Evolutionary conservation across 1,140 invertebrate species (phyloP).

Genomic region (Trichoplusia ni): DNA sequence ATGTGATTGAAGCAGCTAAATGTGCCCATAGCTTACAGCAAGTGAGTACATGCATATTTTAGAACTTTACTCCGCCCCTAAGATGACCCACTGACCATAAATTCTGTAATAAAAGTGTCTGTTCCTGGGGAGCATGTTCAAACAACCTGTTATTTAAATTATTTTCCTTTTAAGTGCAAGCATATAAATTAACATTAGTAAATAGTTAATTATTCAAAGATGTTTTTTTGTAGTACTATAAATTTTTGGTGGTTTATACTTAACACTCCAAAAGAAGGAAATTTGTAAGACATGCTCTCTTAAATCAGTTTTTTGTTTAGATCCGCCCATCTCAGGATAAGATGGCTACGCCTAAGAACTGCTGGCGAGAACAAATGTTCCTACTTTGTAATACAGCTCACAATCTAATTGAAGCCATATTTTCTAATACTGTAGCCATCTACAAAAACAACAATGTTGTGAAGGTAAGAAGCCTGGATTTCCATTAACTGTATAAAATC

Average conservation of each 20-base stretch:
- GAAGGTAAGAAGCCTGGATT: constrained; percentile 26
- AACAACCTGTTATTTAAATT: no score
- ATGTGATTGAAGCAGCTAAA: constrained; percentile 69
- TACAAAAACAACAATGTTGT: constrained; percentile 36
- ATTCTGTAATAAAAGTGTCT: background rate
- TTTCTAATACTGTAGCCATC: constrained; percentile 52
- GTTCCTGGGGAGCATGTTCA: no score
- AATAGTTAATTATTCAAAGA: background rate
- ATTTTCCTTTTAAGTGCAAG: no score
- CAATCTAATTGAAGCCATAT: constrained; percentile 52
- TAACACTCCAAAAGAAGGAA: no score
- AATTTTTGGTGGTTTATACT: no score
- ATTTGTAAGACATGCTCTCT: no score
- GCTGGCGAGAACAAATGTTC: constrained; percentile 66
- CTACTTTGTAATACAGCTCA: constrained; percentile 57
- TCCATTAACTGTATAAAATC: no score
- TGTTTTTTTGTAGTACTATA: constrained; percentile 6
- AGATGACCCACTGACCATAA: no score
- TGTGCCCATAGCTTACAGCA: constrained; percentile 68
- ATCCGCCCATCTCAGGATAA: constrained; percentile 66
- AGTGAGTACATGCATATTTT: constrained; percentile 38
- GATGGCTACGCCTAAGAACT: constrained; percentile 56
- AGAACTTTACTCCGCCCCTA: background rate
- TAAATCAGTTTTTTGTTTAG: constrained; percentile 46
- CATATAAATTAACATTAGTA: no score